phyloP scores from a whole-genome alignment of 1,140 invertebrate species.

The Ruditapes philippinarum region DNA sequence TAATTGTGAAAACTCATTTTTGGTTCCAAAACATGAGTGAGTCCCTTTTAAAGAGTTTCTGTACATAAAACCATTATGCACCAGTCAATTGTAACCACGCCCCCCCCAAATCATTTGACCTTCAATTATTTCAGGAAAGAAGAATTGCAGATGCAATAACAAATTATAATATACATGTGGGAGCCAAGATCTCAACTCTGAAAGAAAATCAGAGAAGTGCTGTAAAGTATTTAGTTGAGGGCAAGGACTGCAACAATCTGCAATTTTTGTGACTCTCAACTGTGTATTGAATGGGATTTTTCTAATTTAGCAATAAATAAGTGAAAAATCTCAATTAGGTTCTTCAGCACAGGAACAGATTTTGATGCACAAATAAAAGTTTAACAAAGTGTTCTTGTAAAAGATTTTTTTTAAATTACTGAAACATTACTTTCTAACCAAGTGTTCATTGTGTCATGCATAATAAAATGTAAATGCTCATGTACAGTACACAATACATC shows the following conservation, averaged over 20 bases:
- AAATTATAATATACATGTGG: not conserved
- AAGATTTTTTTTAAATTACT: not conserved
- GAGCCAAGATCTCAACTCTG: not conserved
- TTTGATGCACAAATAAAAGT: not conserved
- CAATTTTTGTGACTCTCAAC: constrained; percentile 39
- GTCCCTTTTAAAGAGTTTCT: too few species aligned
- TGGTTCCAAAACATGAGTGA: too few species aligned
- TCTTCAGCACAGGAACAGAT: constrained; percentile 1
- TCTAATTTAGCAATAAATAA: constrained; percentile 5
- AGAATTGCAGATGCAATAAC: not conserved
- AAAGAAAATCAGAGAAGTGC: not conserved
- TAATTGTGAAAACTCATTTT: too few species aligned
- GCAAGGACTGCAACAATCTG: constrained; percentile 10
- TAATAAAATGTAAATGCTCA: too few species aligned
- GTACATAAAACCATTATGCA: too few species aligned
- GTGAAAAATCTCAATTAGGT: not conserved
- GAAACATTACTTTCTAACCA: too few species aligned
- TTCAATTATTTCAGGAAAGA: not conserved
- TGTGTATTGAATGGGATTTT: constrained; percentile 41
- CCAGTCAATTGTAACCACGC: constrained; percentile 22
- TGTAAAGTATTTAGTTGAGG: not conserved
- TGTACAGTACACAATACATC: too few species aligned
- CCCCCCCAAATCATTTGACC: too few species aligned
- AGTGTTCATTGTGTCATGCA: too few species aligned
- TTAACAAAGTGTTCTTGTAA: not conserved